Base-by-base conservation (phyloP, 2,797 vertebrate species). In the Crenuchus spilurus region DNA sequence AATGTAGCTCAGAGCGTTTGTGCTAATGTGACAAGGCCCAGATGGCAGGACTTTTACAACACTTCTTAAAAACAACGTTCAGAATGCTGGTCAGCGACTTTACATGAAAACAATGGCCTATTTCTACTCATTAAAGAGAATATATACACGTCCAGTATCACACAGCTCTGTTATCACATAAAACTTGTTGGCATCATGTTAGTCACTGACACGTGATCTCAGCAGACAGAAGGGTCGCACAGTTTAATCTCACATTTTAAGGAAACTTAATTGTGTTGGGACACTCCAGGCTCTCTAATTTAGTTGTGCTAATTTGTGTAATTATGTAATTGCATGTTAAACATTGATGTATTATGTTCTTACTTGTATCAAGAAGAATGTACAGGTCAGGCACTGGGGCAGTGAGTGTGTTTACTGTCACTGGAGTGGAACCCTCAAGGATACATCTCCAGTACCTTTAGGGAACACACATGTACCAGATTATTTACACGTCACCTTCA, bases 1-100 rank as follows among this genome's bases (percentile, higher is more conserved):
- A 65, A 65, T 58, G 52, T 49, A 54, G 57, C 44, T 52, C 33
- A 20, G 51, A 68, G 31, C 31, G 66, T 60, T 76, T 10, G n/a
- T 71, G 39, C 51, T 71, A 71, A 65, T 71, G 49, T 71, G 67
- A 76, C 58, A 76, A 70, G 37, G 39, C 42, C 51, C 74, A 76
- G 74, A 71, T 76, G 74, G 74, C 30, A 37, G 13, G 11, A 24
- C 31, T 49, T 58, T 58, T 42, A 44, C 20, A 30, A 57, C 54
- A 24, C 62, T 44, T 35, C 26, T n/a, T 51, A 49, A 51, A 42
- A 48, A 14, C 41, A 20, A 26, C 30, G 16, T 14, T n/a, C n/a
- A 18, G 18, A 41, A 18, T 28, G 16, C 10, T 63, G 6, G 30
- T 20, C 22, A 70, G 60, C 37, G 13, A 64, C 31, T 57, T 30